These are phyloP conservation scores for Rhinichthys klamathensis DNA, from an alignment of 2,113 vertebrate species.

Conservation along the genomic window DNA sequence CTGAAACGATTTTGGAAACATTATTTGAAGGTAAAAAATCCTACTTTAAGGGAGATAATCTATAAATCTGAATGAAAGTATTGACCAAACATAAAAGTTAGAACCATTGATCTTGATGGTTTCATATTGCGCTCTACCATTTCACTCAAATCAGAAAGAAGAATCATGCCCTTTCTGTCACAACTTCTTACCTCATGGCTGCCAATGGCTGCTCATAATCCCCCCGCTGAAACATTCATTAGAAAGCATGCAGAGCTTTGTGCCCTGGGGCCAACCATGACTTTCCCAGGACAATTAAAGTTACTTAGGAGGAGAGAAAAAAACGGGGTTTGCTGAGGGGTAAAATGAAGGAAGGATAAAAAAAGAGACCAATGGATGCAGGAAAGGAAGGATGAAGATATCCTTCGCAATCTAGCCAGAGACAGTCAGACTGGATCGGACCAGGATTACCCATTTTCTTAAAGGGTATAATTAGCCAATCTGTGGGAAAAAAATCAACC, in stretches of 20 bases:
- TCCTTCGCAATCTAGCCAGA: constrained; percentile 62
- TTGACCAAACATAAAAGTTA: too few relatives aligned
- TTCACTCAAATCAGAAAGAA: constrained; percentile 58
- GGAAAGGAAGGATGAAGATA: constrained; percentile 44
- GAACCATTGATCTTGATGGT: too few relatives aligned
- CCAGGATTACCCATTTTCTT: constrained; percentile 78
- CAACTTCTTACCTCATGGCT: constrained; percentile 69
- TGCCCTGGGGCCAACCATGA: constrained; percentile 79
- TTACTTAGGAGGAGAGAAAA: constrained; percentile 81
- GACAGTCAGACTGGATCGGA: constrained; percentile 66
- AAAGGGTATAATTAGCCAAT: constrained; percentile 72
- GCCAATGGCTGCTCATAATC: constrained; percentile 83
- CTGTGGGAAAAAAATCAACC: constrained; percentile 78
- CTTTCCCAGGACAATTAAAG: constrained; percentile 99
- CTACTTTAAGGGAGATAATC: not conserved
- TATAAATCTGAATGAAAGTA: not conserved
- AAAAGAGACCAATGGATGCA: constrained; percentile 63
- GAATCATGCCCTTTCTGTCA: constrained; percentile 71
- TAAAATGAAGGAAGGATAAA: constrained; percentile 44
- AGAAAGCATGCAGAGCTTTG: constrained; percentile 81
- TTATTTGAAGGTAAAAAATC: too few relatives aligned
- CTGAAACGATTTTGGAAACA: too few relatives aligned
- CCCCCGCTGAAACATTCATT: constrained; percentile 90
- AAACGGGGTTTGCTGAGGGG: constrained; percentile 34
- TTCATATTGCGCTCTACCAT: not conserved